Evolutionary conservation across 37 sponge, comb jelly and placozoan genomes (phyloP), one percentile per base, ranked within the genome.

Genomic region (Geodia barretti): DNA sequence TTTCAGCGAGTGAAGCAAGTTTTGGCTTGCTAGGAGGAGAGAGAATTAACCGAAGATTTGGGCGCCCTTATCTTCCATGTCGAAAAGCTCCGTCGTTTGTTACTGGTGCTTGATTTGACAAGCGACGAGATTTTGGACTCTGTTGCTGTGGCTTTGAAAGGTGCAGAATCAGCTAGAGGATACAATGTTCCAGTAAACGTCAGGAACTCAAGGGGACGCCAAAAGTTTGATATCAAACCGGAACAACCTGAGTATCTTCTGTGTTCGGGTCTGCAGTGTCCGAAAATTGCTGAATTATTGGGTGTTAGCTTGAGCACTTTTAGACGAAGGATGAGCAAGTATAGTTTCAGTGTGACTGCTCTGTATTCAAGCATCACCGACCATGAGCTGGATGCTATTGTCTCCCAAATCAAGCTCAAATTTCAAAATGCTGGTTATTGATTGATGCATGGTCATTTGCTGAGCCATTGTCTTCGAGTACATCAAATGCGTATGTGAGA

Each of bases 261-360:
- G n/a, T n/a, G n/a, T n/a, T n/a, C n/a, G n/a, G n/a, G n/a, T n/a
- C n/a, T n/a, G n/a, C n/a, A n/a, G n/a, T n/a, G n/a, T n/a, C n/a
- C n/a, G n/a, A n/a, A n/a, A n/a, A n/a, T n/a, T n/a, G n/a, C n/a
- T n/a, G n/a, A n/a, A n/a, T n/a, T n/a, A 19, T 26, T 67, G 11
- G 68, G 68, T 67, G 68, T 67, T 67, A 67, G 68, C 68, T 67
- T 67, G 68, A 67, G 68, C 29, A 67, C 68, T n/a, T 11, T 67
- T 9, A 67, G 68, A n/a, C 24, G 68, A 19, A 9, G 68, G 68
- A 32, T n/a, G n/a, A n/a, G n/a, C n/a, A n/a, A n/a, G n/a, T n/a
- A n/a, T n/a, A n/a, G n/a, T n/a, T 34, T 72, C 39, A 39, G 41
- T 72, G 11, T 72, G 11, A 72, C 73, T 39, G 73, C 40, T 9